These are phyloP conservation scores for Chrysocyon brachyurus DNA, from an alignment of 2,797 vertebrate genomes.

Conservation along the genomic window DNA sequence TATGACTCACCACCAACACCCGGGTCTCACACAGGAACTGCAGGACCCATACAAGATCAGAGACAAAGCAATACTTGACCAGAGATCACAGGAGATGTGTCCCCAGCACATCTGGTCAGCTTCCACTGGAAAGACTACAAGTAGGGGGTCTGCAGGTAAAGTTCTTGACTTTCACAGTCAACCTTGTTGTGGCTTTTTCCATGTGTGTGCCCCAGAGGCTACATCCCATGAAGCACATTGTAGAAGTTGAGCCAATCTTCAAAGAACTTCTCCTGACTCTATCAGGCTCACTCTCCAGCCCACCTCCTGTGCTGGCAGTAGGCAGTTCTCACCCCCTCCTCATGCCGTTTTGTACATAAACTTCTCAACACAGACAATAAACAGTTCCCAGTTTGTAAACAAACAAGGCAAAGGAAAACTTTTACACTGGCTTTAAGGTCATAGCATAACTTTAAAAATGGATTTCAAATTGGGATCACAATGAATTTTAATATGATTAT, in stretches of 20 bases:
- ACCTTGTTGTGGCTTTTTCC: rapidly evolving
- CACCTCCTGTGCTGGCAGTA: neutral
- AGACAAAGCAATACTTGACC: neutral
- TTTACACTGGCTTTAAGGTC: neutral
- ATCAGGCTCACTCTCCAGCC: neutral
- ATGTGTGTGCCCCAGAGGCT: neutral
- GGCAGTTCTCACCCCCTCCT: neutral
- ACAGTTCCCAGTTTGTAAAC: neutral
- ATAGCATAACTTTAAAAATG: neutral
- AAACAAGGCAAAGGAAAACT: neutral
- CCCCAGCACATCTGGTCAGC: neutral
- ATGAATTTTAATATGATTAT: neutral
- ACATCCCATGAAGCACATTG: neutral
- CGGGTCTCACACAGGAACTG: neutral
- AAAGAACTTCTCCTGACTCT: neutral
- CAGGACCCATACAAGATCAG: rapidly evolving
- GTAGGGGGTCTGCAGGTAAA: neutral
- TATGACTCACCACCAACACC: neutral
- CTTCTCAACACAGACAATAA: neutral
- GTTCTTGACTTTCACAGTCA: neutral
- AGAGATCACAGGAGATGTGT: neutral
- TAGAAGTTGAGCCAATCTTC: neutral
- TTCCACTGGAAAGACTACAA: too few species aligned
- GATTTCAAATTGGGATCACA: neutral
- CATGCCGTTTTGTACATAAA: neutral